Evolutionary conservation across 2,797 vertebrate genomes (phyloP), one percentile per base, ranked within the genome.

Genomic region (Crocodylus rhombifer): DNA sequence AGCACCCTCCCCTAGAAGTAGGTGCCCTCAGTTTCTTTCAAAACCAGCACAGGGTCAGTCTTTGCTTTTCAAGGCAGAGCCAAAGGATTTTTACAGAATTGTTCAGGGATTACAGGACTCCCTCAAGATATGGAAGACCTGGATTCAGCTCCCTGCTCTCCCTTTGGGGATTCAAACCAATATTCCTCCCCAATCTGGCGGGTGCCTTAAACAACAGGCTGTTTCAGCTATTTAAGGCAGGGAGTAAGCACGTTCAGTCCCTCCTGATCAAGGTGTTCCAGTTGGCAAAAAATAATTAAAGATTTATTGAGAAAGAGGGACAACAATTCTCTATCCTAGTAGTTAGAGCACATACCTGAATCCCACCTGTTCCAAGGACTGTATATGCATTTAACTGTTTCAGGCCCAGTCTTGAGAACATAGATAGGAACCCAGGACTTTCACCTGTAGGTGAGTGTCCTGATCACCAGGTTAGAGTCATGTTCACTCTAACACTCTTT

Each of bases 381-480:
- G 87, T 80, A 42, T 42, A 42, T 77, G 83, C 5, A 25, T 56
- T 16, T 80, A 80, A 80, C 62, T 83, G 20, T 14, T 12, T 51
- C 20, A 91, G 33, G 42, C 42, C 42, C 14, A 69, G 9, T 23
- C 64, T 86, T 17, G 36, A 78, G 80, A 89, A 63, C 25, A n/a
- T 78, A 57, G 9, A 42, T 18, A 4, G 42, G 23, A 73, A 77
- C 67, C 28, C 56, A 25, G 86, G 60, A 58, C 58, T 83, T 67
- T 63, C 55, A 57, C 77, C 56, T 56, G n/a, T 63, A 62, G 36
- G 18, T 10, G 14, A 25, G 80, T 42, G 33, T 75, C 42, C 21
- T 63, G 51, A 57, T 23, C 84, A 25, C 51, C 67, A 2, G 18
- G 8, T 10, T 56, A 23, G 21, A 5, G 5, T 69, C 0, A 0